phyloP scores from a whole-genome alignment of 2,888 invertebrate genomes.

The Lepidochitona cinerea region DNA sequence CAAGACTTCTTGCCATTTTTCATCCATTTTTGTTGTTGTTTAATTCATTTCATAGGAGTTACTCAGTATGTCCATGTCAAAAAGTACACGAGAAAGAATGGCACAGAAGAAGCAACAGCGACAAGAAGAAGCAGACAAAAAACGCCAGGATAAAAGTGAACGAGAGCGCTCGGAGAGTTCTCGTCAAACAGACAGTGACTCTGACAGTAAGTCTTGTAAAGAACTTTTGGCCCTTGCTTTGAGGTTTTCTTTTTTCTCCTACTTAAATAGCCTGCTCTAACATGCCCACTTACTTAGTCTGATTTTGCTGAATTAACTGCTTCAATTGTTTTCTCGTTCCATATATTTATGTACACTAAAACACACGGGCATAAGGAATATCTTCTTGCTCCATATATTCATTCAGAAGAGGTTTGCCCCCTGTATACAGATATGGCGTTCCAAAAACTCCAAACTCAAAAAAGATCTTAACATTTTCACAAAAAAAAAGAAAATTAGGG shows the following conservation, averaged over 20 bases:
- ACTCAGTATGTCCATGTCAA: slow-evolving; percentile 47
- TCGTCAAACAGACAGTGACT: not conserved
- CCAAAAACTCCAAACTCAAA: too few relatives aligned
- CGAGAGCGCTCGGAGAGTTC: slow-evolving; percentile 6
- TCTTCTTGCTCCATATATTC: too few relatives aligned
- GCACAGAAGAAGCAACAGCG: slow-evolving; percentile 47
- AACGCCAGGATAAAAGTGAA: slow-evolving; percentile 39
- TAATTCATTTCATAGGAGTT: slow-evolving; percentile 46
- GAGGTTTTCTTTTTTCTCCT: not conserved
- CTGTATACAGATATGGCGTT: too few relatives aligned
- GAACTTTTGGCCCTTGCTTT: not conserved
- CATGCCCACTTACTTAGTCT: not conserved
- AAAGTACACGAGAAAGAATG: slow-evolving; percentile 49
- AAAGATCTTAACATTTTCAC: too few relatives aligned
- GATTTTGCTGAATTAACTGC: not conserved
- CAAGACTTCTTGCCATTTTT: too few relatives aligned
- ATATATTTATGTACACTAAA: too few relatives aligned
- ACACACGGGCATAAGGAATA: too few relatives aligned
- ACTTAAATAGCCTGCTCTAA: not conserved
- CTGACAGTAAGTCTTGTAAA: not conserved
- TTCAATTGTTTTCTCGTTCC: not conserved
- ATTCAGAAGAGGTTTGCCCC: too few relatives aligned
- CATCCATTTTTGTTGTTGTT: too few relatives aligned
- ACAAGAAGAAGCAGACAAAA: slow-evolving; percentile 48
- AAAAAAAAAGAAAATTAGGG: too few relatives aligned